A percentile compares a stretch with the other conserved stretches of the same genome.
Evolutionary conservation across 2,888 invertebrate species (phyloP).

Genomic region (Conistra vaccinii): DNA sequence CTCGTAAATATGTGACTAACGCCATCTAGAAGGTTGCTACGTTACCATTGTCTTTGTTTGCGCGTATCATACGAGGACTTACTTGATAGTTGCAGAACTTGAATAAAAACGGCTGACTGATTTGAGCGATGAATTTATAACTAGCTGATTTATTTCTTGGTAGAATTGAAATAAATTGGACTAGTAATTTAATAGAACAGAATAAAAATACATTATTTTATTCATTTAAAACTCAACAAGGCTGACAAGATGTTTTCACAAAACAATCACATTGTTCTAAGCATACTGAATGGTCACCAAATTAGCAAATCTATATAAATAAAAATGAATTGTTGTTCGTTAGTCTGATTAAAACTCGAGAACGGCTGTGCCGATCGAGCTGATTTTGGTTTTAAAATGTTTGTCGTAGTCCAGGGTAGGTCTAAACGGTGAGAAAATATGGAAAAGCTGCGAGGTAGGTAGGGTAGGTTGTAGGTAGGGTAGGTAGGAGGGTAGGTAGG

Average conservation of each 20-base stretch:
- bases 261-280: background rate
- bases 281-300: background rate
- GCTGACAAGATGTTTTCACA: too few relatives aligned
- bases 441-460: too few relatives aligned
- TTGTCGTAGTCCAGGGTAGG: too few relatives aligned
- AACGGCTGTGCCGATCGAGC: too few relatives aligned
- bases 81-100: background rate
- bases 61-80: background rate
- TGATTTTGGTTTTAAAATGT: too few relatives aligned
- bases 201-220: background rate
- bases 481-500: too few relatives aligned
- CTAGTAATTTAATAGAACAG: background rate
- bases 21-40: slow-evolving; percentile 1
- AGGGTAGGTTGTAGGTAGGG: too few relatives aligned
- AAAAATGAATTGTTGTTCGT: too few relatives aligned
- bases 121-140: background rate
- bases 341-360: too few relatives aligned
- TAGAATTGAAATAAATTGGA: background rate
- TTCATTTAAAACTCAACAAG: background rate
- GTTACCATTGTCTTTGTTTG: background rate
- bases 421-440: too few relatives aligned
- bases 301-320: too few relatives aligned
- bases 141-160: background rate
- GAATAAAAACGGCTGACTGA: background rate
- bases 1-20: background rate